These are phyloP conservation scores for Ostrea denselamellosa DNA, from an alignment of 1,140 invertebrate genomes.

Conservation along the genomic window DNA sequence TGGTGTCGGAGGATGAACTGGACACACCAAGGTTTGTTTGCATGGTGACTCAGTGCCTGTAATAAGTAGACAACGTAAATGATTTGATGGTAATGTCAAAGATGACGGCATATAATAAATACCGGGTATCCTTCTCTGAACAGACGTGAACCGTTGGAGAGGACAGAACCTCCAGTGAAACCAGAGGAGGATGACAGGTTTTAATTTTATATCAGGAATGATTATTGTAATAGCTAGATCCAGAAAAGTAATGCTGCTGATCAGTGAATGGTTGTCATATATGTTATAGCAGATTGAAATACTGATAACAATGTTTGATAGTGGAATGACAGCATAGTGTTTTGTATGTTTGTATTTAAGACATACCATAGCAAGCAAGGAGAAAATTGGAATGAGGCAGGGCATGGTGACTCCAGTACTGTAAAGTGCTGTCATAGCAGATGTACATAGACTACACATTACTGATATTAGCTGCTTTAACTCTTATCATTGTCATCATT, in stretches of 20 bases:
- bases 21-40: constrained; percentile 59
- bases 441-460: too few species aligned
- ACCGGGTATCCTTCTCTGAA: background rate
- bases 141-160: constrained; percentile 35
- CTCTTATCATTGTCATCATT: background rate
- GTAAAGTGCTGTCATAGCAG: too few species aligned
- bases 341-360: background rate
- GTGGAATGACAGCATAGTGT: background rate
- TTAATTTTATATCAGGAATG: background rate
- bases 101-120: background rate
- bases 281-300: background rate
- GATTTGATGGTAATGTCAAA: background rate
- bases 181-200: constrained; percentile 38
- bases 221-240: background rate
- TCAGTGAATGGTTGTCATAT: background rate
- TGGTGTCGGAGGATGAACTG: constrained; percentile 63
- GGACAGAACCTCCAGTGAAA: constrained; percentile 4
- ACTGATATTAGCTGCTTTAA: background rate
- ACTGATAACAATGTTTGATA: background rate
- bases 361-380: background rate
- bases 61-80: background rate
- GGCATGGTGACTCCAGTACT: too few species aligned
- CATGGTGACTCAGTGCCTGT: background rate
- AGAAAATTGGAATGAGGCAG: background rate
- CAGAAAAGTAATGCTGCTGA: background rate